These are phyloP conservation scores for Corticium candelabrum DNA, from an alignment of 37 sponge, comb jelly and placozoan genomes.

Conservation along the genomic window DNA sequence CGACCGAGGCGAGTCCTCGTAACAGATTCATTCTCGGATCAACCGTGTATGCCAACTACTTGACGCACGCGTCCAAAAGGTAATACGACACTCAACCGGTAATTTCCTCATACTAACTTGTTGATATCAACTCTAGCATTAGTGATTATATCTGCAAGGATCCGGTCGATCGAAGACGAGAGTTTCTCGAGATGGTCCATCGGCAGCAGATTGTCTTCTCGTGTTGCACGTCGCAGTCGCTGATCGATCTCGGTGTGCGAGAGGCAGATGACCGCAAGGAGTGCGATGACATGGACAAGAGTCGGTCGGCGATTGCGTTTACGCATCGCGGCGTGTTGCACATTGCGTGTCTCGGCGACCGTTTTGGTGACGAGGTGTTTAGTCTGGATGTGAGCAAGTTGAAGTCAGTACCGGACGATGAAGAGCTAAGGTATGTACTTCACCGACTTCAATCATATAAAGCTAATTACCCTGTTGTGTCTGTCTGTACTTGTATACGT, in stretches of 20 bases:
- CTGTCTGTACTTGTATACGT: too few species aligned
- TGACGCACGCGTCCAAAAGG: slow-evolving; percentile 1
- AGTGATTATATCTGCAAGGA: neutral
- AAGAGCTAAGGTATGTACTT: slow-evolving; percentile 51
- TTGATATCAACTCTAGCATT: neutral
- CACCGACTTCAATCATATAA: neutral
- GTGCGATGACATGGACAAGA: neutral
- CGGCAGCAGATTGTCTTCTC: neutral
- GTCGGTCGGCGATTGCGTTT: neutral
- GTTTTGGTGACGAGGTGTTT: neutral
- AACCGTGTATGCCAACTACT: neutral
- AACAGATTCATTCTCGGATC: neutral
- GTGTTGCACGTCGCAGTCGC: neutral
- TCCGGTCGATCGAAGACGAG: neutral
- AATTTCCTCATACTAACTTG: neutral
- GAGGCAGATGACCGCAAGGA: too few species aligned
- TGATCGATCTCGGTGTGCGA: too few species aligned
- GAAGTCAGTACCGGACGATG: slow-evolving; percentile 6
- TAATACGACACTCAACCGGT: neutral
- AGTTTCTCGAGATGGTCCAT: neutral
- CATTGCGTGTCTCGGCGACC: neutral
- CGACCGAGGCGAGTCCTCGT: neutral
- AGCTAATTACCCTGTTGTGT: too few species aligned
- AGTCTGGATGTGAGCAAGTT: neutral
- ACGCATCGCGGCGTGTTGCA: neutral